Conservation (phyloP, 2,888 invertebrate species). For the Patella caerulea region DNA sequence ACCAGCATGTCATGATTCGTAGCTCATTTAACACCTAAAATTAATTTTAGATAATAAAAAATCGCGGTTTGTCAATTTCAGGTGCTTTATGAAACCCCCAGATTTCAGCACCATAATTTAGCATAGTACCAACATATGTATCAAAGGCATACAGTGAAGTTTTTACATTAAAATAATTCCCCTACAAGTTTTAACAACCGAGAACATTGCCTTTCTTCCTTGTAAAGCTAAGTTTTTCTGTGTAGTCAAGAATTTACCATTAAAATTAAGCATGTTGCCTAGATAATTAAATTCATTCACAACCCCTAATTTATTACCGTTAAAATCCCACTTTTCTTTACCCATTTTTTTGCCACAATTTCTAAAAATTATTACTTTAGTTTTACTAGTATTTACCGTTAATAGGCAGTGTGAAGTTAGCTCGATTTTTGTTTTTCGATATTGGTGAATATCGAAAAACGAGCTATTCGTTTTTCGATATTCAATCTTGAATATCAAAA, state of each 20-base stretch:
- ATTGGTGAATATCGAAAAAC: no score
- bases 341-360: background rate
- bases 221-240: background rate
- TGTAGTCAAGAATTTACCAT: slow-evolving; percentile 5
- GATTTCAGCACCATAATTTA: slow-evolving; percentile 15
- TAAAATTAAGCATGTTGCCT: background rate
- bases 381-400: slow-evolving; percentile 1
- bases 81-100: no score
- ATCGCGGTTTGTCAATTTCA: no score
- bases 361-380: background rate
- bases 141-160: slow-evolving; percentile 7
- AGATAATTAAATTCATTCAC: slow-evolving; percentile 7
- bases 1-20: no score
- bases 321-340: slow-evolving; percentile 3
- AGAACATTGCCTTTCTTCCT: slow-evolving; percentile 13
- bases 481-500: no score
- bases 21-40: no score
- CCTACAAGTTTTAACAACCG: background rate
- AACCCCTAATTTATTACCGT: slow-evolving; percentile 4
- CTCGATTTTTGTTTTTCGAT: no score
- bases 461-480: no score
- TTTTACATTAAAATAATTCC: slow-evolving; percentile 17
- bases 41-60: no score
- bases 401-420: no score
- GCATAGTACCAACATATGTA: background rate